phyloP scores from a whole-genome alignment of 2,113 vertebrate genomes.

The Pyrgilauda ruficollis region DNA sequence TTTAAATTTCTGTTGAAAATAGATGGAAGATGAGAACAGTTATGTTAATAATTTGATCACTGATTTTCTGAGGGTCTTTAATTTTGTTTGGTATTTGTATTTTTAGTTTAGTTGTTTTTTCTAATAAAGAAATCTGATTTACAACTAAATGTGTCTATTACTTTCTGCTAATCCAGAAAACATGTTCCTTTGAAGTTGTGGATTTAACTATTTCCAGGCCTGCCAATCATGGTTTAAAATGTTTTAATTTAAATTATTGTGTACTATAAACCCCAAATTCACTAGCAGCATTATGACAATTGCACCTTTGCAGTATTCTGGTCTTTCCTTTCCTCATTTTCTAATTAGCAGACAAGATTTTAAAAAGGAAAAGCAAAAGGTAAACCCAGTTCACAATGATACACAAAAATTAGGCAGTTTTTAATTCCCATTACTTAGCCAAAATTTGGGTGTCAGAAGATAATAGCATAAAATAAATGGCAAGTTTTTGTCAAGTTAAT shows the following conservation, averaged over 20 bases:
- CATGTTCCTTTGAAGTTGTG: background rate
- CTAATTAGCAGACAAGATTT: background rate
- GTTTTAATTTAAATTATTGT: background rate
- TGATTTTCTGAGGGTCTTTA: background rate
- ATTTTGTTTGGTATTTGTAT: background rate
- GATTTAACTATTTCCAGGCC: background rate
- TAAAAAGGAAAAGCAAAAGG: background rate
- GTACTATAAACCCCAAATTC: background rate
- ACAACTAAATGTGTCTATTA: background rate
- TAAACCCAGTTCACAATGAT: background rate
- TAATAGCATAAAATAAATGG: background rate
- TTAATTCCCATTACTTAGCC: background rate
- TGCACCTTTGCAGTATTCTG: background rate
- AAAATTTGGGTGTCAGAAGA: background rate
- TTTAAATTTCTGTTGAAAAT: background rate
- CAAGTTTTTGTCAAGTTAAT: background rate
- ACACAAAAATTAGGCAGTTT: background rate
- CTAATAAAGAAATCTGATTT: background rate
- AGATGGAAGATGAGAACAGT: background rate
- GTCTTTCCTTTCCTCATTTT: background rate
- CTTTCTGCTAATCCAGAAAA: background rate
- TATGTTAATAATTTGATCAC: background rate
- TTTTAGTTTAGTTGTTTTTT: background rate
- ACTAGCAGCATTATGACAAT: background rate
- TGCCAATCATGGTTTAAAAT: background rate